Base-by-base conservation (phyloP, 1,140 invertebrate species). In the Oscheius sp. region DNA sequence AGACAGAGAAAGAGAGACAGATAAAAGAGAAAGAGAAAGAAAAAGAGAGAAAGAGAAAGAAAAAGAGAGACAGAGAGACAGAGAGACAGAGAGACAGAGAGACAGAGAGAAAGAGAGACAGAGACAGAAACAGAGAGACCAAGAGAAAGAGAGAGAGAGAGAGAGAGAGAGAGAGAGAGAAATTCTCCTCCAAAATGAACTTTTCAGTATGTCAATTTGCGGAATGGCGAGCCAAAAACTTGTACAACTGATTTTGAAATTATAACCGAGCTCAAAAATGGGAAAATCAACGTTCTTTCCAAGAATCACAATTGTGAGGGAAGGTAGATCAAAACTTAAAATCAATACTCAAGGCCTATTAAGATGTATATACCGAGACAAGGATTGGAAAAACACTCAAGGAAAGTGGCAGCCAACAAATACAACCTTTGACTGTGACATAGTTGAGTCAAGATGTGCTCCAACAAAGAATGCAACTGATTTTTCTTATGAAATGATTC, bases 381-480 rank as follows among this genome's bases (percentile, higher is more conserved):
- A 18, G 0, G 69, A 71, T 7, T 28, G 13, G 2, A 2, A 13
- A 1, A 71, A 71, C 20, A 34, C 20, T 28, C 34, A 49, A 32
- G 69, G 69, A 0, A 38, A 71, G 2, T 71, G 58, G 58, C 46
- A 1, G 15, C 13, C 3, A 3, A 49, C n/a, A 3, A 42, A 59
- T 29, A 49, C 35, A 15, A 32, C 29, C 23, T 13, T 71, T 1
- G n/a, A 63, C 36, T 71, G 69, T 28, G 69, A 71, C 28, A 36
- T 71, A 36, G 7, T 71, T n/a, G 69, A 71, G 52, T 45, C 69
- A 0, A 20, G 28, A 3, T 71, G 69, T 52, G 42, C 46, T 34
- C 26, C 18, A 20, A 63, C 18, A 7, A 15, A 34, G 35, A 64
- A 36, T 13, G 23, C 20, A 29, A 64, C 7, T n/a, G 15, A n/a